phyloP scores from a whole-genome alignment of 2,888 invertebrate genomes.

The Scaptomyza polygonia region DNA sequence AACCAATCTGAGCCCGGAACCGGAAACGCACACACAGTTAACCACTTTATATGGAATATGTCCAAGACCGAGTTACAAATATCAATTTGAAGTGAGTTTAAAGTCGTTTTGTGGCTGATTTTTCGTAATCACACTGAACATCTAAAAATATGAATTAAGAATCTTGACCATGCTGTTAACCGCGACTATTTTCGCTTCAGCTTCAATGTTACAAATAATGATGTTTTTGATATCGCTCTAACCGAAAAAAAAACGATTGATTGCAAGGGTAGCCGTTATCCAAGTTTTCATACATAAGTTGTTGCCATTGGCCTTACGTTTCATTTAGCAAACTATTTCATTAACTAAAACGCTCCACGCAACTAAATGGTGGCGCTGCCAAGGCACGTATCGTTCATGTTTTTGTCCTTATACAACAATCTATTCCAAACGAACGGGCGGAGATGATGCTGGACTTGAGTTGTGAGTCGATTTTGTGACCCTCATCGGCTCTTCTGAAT shows the following conservation, averaged over 20 bases:
- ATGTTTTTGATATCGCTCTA: not conserved
- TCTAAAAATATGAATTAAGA: conserved; percentile 54
- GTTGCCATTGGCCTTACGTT: conserved; percentile 76
- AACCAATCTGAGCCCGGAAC: conserved; percentile 51
- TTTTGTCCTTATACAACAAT: conserved; percentile 20
- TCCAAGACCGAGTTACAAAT: conserved; percentile 30
- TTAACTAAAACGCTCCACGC: conserved; percentile 78
- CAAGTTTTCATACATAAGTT: conserved; percentile 29
- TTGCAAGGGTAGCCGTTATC: conserved; percentile 13
- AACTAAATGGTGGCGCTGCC: conserved; percentile 34
- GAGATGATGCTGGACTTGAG: conserved; percentile 40
- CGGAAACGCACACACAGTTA: conserved; percentile 78
- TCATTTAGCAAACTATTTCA: conserved; percentile 83
- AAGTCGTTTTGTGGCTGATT: conserved; percentile 63
- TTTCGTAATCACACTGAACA: conserved; percentile 40
- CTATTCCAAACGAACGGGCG: conserved; percentile 63
- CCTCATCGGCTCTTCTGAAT: conserved; percentile 41
- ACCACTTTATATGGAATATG: conserved; percentile 53
- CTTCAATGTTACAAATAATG: conserved; percentile 11
- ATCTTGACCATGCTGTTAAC: conserved; percentile 57
- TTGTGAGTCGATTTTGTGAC: conserved; percentile 49
- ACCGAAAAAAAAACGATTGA: conserved; percentile 36
- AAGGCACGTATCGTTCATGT: conserved; percentile 50
- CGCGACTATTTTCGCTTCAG: conserved; percentile 80
- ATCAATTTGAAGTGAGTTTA: conserved; percentile 70